Base-by-base conservation (phyloP, 2,797 vertebrate genomes). In the Hyperoplus lanceolatus region DNA sequence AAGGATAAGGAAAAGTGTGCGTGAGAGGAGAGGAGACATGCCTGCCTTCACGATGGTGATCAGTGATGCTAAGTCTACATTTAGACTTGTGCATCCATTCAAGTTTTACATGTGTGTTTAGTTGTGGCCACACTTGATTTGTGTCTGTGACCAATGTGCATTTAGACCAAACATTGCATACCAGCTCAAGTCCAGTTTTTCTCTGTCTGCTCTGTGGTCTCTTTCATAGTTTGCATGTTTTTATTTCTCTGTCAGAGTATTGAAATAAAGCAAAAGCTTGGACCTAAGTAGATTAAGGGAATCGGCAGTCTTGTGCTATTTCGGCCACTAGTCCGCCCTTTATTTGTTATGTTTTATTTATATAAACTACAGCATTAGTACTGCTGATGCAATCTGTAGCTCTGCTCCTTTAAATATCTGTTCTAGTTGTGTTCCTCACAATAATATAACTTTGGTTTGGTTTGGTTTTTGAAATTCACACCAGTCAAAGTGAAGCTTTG, bases 141-240 rank as follows among this genome's bases (percentile, higher is more conserved):
- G 55, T 64, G 60, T 83, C 58, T 73, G 59, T 73, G 66, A 72
- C 66, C 1, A 29, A 21, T 58, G 62, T 71, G 58, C 58, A 73
- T 81, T 85, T 77, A 67, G 73, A 75, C 66, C 41, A 64, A 75
- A 80, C 69, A 36, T 39, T 83, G 70, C 67, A 80, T 75, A 75
- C 81, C 74, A 74, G 57, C 68, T 11, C 6, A 50, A 59, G 69
- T 70, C 72, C 62, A 74, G 58, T 78, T 70, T 83, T 76, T 74
- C 74, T 67, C 51, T 39, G 63, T 86, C 80, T 87, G 62, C 81
- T 75, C 62, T 81, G 69, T 73, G 81, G 71, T 84, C 61, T 85
- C 21, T 61, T 42, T 73, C 36, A 49, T 61, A 61, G 75, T 71
- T 55, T 56, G 29, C 66, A 42, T 53, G 43, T 58, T 45, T 71